Evolutionary conservation across 2,797 vertebrate genomes (phyloP).

Genomic region (Schizothorax lantsangensis): DNA sequence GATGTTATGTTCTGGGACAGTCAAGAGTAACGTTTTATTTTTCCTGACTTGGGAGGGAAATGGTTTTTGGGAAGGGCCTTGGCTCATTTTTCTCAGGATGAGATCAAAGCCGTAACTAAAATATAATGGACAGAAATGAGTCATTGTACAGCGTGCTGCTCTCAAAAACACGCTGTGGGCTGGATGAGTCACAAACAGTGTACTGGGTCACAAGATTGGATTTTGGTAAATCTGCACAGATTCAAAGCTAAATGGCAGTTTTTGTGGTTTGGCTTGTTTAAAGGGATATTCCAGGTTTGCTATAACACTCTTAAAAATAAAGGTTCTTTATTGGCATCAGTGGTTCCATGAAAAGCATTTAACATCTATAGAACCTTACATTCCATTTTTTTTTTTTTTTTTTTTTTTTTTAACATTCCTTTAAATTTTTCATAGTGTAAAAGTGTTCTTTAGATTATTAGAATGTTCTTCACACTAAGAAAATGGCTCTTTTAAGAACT

Average conservation of each 20-base stretch:
- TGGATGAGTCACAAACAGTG: constrained; percentile 69
- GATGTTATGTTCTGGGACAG: constrained; percentile 25
- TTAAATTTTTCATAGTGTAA: background rate
- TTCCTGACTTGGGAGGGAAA: background rate
- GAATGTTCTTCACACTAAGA: background rate
- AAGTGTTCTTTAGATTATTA: background rate
- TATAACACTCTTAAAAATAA: background rate
- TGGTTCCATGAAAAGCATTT: background rate
- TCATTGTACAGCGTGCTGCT: constrained; percentile 59
- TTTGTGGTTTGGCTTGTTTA: constrained; percentile 6
- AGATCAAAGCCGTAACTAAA: constrained; percentile 25
- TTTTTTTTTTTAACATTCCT: background rate
- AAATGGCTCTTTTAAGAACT: background rate
- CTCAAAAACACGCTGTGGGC: constrained; percentile 59
- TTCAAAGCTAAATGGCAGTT: background rate
- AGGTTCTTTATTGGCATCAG: background rate
- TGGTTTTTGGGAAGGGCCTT: constrained; percentile 6
- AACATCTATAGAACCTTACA: no score
- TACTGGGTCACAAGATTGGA: constrained; percentile 12
- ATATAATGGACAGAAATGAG: constrained; percentile 63
- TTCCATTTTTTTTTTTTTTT: no score
- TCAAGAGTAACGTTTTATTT: constrained; percentile 10
- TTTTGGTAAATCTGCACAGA: constrained; percentile 10
- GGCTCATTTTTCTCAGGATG: constrained; percentile 2
- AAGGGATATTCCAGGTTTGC: background rate